A percentile compares a stretch with the other conserved stretches of the same genome.
Conservation (phyloP, 2,888 invertebrate genomes). For the Lepidocyrtoides sp. region DNA sequence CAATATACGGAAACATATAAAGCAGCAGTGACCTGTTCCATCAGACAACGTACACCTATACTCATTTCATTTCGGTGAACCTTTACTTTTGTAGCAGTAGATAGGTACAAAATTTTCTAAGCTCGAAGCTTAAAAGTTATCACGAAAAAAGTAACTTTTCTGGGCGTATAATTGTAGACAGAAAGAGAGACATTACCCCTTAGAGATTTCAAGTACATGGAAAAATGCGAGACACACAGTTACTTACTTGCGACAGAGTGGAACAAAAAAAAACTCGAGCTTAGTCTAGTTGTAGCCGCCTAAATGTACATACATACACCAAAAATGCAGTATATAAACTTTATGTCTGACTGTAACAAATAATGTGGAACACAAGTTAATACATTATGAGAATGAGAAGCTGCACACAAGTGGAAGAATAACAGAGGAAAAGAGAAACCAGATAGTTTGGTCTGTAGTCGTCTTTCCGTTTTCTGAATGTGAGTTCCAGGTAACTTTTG, state of each 20-base stretch:
- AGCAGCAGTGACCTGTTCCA: no score
- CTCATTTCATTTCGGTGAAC: neutral
- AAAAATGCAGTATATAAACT: no score
- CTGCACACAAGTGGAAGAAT: conserved; percentile 59
- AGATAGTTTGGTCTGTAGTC: conserved; percentile 35
- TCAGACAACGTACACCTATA: neutral
- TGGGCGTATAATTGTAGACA: conserved; percentile 68
- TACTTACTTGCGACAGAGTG: neutral
- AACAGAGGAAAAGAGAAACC: conserved; percentile 43
- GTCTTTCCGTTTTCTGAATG: neutral
- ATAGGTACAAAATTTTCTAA: conserved; percentile 1
- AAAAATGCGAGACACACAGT: conserved; percentile 60
- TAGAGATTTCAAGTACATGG: conserved; percentile 70
- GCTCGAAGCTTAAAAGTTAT: conserved; percentile 64
- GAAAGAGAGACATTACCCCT: conserved; percentile 57
- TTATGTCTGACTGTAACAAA: no score
- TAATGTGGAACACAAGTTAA: no score
- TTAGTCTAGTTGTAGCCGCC: neutral
- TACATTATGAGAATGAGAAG: conserved; percentile 25
- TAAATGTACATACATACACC: no score
- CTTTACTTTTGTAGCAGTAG: conserved; percentile 6
- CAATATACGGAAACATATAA: no score
- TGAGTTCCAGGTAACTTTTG: conserved; percentile 46
- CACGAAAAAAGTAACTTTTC: conserved; percentile 55
- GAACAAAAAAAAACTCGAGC: conserved; percentile 13